Evolutionary conservation across 2,113 vertebrate species (phyloP).

Genomic region (Tichodroma muraria): DNA sequence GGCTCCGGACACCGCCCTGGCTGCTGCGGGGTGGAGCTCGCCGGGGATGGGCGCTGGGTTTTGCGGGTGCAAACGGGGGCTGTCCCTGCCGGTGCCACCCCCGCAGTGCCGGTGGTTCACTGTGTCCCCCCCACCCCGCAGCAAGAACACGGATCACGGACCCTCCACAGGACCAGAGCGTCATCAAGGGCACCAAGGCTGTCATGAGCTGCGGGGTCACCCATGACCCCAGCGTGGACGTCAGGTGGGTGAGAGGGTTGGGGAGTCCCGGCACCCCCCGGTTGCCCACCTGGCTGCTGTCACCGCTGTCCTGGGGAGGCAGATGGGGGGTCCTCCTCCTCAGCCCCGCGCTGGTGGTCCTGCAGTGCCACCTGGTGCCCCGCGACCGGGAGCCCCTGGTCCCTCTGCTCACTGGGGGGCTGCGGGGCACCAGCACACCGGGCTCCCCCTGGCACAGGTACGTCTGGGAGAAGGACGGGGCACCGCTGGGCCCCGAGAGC

Average conservation of each 20-base stretch:
- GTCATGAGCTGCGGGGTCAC: conserved; percentile 89
- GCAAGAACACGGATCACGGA: conserved; percentile 90
- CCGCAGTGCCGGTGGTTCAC: neutral
- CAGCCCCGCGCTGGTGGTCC: neutral
- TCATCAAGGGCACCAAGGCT: conserved; percentile 98
- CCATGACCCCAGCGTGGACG: conserved; percentile 85
- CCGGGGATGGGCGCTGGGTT: rapidly evolving
- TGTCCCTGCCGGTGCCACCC: neutral
- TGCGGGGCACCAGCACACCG: neutral
- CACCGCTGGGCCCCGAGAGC: conserved; percentile 69
- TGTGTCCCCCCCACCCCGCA: conserved; percentile 21
- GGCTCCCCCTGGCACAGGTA: conserved; percentile 66
- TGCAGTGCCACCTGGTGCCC: conserved; percentile 59
- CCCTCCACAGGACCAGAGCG: conserved; percentile 90
- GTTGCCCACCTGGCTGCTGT: neutral
- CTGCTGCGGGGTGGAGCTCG: neutral
- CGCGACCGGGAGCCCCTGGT: no score
- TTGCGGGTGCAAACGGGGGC: neutral
- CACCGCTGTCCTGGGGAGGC: neutral
- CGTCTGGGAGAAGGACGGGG: conserved; percentile 92
- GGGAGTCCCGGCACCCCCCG: rapidly evolving
- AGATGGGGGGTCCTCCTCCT: neutral
- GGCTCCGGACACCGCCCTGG: rapidly evolving
- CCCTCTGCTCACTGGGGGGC: neutral
- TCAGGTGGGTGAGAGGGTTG: conserved; percentile 74